Conservation (phyloP, 2,797 vertebrate species). For the Enteromius trimaculatus region DNA sequence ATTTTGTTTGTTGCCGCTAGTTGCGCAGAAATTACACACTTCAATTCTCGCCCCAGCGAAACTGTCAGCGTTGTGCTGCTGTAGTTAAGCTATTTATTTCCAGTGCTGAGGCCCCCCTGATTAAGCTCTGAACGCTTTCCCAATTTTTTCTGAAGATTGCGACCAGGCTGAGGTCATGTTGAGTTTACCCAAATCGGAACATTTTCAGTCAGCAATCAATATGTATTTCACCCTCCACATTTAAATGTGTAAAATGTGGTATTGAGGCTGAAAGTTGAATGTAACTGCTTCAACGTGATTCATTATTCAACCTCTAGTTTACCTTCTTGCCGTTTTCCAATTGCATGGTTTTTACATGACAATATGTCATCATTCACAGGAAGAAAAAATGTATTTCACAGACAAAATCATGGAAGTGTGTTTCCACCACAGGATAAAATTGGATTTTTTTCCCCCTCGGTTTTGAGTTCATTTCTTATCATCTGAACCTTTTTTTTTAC, state of each 20-base stretch:
- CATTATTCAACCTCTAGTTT: constrained; percentile 23
- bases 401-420: not conserved
- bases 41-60: not conserved
- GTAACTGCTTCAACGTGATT: constrained; percentile 57
- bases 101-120: not conserved
- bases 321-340: constrained; percentile 17
- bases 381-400: not conserved
- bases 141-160: constrained; percentile 14
- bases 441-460: not conserved
- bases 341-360: not conserved
- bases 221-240: constrained; percentile 44
- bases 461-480: not conserved
- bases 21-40: constrained; percentile 30
- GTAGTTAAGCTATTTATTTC: not conserved
- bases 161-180: constrained; percentile 1
- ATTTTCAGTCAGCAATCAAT: constrained; percentile 35
- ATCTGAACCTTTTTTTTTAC: not conserved
- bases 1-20: constrained; percentile 8
- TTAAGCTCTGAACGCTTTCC: not conserved
- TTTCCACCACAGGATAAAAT: not conserved
- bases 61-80: not conserved
- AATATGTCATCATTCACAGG: not conserved
- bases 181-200: constrained; percentile 5
- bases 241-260: constrained; percentile 46
- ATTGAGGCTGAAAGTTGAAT: constrained; percentile 61